Base-by-base conservation (phyloP, 2,888 invertebrate species). In the Dasypogon diadema region DNA sequence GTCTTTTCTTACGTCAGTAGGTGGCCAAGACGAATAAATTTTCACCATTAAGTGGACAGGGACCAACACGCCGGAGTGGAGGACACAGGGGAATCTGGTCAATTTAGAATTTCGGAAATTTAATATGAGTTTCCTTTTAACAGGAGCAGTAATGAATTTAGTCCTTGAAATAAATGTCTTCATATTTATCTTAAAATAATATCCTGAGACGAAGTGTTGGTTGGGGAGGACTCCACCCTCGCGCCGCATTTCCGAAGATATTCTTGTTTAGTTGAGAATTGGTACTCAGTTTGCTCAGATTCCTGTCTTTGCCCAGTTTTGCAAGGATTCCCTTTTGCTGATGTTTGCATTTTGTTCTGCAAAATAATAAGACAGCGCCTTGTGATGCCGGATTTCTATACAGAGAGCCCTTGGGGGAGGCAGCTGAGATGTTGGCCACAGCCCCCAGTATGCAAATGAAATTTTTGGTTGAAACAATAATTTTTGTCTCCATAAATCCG, bases 41-140 rank as follows among this genome's bases (percentile, higher is more conserved):
- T 75, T 73, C 65, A 26, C 30, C 26, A 42, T 65, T 75, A 14
- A 16, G 14, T 37, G 48, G 42, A 48, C 18, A 34, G 18, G 24
- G 18, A 21, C 34, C 37, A 5, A 55, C 10, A 51, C 22, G n/a
- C 24, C n/a, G 37, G 14, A 18, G 24, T n/a, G 26, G 56, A 60
- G 21, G 10, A 21, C 63, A 46, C 60, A 24, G 58, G 24, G 68
- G 26, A n/a, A 34, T 30, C 18, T 74, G 77, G 77, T 77, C 75
- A 76, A 75, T 76, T 74, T 77, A 77, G 77, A 77, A 77, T 77
- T 77, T 77, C 77, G 76, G 77, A 77, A 76, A 77, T 77, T 77
- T 77, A 77, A 77, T 77, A 77, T 77, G 76, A 77, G 74, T 70
- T 65, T 77, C 77, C 75, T 77, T 76, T 77, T 74, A 73, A 63